Evolutionary conservation across 2,797 vertebrate species (phyloP).

Genomic region (Coranthus polyacanthus): DNA sequence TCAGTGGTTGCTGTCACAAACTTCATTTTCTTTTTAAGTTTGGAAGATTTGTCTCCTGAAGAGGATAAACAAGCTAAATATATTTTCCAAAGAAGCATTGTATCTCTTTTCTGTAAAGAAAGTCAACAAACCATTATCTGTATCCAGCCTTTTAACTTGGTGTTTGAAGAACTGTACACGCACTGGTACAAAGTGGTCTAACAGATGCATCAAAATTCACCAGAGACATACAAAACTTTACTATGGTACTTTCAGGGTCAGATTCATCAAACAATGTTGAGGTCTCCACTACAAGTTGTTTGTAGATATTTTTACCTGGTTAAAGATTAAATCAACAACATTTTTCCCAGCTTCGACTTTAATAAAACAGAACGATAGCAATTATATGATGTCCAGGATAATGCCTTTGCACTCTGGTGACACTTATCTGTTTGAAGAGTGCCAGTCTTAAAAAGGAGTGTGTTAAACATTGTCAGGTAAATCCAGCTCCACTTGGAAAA

Average conservation of each 20-base stretch:
- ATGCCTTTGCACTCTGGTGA: not conserved
- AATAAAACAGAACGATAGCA: too few relatives aligned
- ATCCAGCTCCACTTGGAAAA: conserved; percentile 1
- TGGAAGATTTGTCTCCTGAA: conserved; percentile 27
- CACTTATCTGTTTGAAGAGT: too few relatives aligned
- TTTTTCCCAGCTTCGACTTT: not conserved
- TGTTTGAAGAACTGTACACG: conserved; percentile 18
- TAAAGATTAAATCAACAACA: not conserved
- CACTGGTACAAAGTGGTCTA: conserved; percentile 5
- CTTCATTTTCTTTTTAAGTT: conserved; percentile 22
- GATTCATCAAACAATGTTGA: conserved; percentile 11
- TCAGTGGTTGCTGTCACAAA: not conserved
- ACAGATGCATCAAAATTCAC: conserved; percentile 3
- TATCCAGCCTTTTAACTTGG: conserved; percentile 11
- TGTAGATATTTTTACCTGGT: too few relatives aligned
- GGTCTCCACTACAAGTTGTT: not conserved
- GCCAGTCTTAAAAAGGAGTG: too few relatives aligned
- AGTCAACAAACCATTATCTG: conserved; percentile 10
- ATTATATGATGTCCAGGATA: too few relatives aligned
- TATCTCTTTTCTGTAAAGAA: conserved; percentile 26
- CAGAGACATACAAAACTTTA: not conserved
- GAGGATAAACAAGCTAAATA: conserved; percentile 38
- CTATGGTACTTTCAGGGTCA: not conserved
- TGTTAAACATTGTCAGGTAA: not conserved
- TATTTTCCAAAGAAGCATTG: conserved; percentile 29